These are phyloP conservation scores for Standfussiana lucernea DNA, from an alignment of 2,888 invertebrate species.

Conservation along the genomic window DNA sequence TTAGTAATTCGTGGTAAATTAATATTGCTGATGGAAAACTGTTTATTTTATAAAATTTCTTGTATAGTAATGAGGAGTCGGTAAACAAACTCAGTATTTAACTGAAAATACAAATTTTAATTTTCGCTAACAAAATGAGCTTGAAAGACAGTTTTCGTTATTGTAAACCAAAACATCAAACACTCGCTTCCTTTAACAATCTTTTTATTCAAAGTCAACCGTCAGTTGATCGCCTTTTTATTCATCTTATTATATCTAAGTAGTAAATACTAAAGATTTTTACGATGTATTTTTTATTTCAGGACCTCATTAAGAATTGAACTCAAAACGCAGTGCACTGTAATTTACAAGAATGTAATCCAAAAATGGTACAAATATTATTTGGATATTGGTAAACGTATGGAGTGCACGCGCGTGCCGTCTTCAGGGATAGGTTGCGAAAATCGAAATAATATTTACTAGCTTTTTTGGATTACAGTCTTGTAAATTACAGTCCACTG, in stretches of 20 bases:
- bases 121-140: neutral
- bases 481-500: too few relatives aligned
- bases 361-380: too few relatives aligned
- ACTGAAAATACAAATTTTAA: neutral
- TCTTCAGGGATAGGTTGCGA: too few relatives aligned
- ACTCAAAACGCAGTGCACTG: too few relatives aligned
- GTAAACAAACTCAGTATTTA: neutral
- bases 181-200: neutral
- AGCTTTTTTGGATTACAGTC: too few relatives aligned
- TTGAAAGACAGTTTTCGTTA: neutral
- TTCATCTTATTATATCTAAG: neutral
- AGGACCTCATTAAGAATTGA: too few relatives aligned
- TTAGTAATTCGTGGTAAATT: neutral
- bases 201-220: neutral
- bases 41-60: neutral
- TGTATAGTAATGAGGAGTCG: neutral
- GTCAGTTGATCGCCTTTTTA: neutral
- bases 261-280: neutral
- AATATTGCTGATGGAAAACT: neutral
- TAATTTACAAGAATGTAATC: too few relatives aligned
- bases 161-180: neutral
- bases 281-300: neutral
- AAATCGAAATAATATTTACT: too few relatives aligned
- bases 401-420: too few relatives aligned
- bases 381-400: too few relatives aligned